Evolutionary conservation across 2,797 vertebrate species (phyloP).

Genomic region (Dallia pectoralis): DNA sequence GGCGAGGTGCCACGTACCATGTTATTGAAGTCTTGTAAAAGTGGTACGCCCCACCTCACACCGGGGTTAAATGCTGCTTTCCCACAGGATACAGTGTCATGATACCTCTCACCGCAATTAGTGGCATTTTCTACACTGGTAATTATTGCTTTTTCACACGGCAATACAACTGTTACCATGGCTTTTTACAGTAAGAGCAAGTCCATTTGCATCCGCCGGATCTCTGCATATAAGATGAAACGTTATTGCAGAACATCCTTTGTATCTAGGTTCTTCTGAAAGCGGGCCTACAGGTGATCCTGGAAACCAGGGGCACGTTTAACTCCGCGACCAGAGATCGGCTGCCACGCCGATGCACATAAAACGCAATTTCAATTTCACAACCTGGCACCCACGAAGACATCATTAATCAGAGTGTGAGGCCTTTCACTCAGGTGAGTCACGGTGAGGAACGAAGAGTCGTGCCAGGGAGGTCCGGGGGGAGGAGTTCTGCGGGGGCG

Average conservation of each 20-base stretch:
- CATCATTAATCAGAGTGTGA: conserved; percentile 55
- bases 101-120: no score
- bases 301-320: not conserved
- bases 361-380: conserved; percentile 63
- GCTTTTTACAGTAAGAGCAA: no score
- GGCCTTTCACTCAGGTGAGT: conserved; percentile 76
- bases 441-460: conserved; percentile 58
- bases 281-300: not conserved
- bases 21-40: not conserved
- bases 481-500: conserved; percentile 52
- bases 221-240: not conserved
- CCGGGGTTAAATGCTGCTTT: not conserved
- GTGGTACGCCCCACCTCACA: not conserved
- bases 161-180: no score
- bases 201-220: no score
- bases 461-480: conserved; percentile 59
- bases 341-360: conserved; percentile 39
- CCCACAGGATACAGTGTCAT: no score
- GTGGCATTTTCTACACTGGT: no score
- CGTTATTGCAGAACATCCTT: not conserved
- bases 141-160: no score
- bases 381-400: conserved; percentile 59
- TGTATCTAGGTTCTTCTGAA: not conserved
- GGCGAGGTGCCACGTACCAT: not conserved
- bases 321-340: conserved; percentile 44